A percentile compares a stretch with the other conserved stretches of the same genome.
Conservation (phyloP, 2,888 invertebrate genomes). For the Lepidochrysops patricia region DNA sequence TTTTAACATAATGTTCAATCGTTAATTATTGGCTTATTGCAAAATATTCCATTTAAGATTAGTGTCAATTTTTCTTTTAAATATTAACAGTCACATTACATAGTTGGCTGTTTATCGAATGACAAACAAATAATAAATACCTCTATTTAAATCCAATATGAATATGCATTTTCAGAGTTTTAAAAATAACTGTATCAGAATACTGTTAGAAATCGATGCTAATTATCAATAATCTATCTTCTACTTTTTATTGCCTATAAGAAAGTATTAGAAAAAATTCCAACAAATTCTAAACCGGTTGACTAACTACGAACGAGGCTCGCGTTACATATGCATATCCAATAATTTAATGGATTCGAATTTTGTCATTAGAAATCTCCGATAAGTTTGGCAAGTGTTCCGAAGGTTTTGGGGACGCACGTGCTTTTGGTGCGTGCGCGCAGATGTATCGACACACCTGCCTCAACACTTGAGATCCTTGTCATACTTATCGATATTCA, state of each 20-base stretch:
- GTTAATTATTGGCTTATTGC: too few species aligned
- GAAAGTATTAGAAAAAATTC: conserved; percentile 9
- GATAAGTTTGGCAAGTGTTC: conserved; percentile 30
- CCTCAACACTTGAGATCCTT: conserved; percentile 45
- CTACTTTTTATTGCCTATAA: conserved; percentile 8
- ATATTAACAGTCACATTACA: too few species aligned
- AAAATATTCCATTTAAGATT: too few species aligned
- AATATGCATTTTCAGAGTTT: neutral
- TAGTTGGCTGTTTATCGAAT: too few species aligned
- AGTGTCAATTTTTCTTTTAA: too few species aligned
- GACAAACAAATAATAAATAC: neutral
- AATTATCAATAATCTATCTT: conserved; percentile 9
- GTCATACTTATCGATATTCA: conserved; percentile 33
- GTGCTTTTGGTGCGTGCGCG: conserved; percentile 62
- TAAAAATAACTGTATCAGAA: conserved; percentile 1
- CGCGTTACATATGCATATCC: conserved; percentile 28
- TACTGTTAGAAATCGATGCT: conserved; percentile 3
- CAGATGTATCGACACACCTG: conserved; percentile 70
- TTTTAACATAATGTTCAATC: too few species aligned
- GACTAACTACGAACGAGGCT: conserved; percentile 22
- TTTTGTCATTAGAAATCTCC: conserved; percentile 32
- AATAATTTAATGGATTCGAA: conserved; percentile 23
- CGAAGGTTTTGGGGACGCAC: conserved; percentile 53
- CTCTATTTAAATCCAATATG: neutral
- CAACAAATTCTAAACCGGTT: conserved; percentile 19